Conservation (phyloP, 1,140 invertebrate genomes). For the Sinonovacula constricta region DNA sequence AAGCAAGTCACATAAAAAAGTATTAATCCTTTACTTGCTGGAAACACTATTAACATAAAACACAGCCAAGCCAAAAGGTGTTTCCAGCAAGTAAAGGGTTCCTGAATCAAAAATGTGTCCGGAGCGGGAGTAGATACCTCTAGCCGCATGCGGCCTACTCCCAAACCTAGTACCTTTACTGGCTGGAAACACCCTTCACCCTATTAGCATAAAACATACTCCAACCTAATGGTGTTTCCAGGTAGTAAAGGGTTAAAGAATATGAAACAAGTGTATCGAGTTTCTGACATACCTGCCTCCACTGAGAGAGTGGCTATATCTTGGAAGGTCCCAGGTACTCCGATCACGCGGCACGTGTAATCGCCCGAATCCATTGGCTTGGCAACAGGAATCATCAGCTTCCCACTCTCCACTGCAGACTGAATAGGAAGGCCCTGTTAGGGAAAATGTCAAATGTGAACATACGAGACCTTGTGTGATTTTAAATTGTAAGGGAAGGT, state of each 20-base stretch:
- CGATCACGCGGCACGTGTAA: constrained; percentile 48
- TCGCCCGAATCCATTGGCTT: constrained; percentile 46
- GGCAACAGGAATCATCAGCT: constrained; percentile 45
- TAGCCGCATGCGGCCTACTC: background rate
- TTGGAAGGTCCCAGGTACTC: constrained; percentile 12
- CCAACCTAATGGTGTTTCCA: too few relatives aligned
- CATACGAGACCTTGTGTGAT: too few relatives aligned
- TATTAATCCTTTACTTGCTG: too few relatives aligned
- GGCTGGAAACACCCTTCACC: too few relatives aligned
- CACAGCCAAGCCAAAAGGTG: too few relatives aligned
- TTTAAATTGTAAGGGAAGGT: too few relatives aligned
- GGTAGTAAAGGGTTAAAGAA: too few relatives aligned
- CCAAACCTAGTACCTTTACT: background rate
- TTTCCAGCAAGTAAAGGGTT: too few relatives aligned
- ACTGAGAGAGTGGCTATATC: constrained; percentile 41
- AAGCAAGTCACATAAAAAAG: too few relatives aligned
- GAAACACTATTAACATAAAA: too few relatives aligned
- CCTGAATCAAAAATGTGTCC: background rate
- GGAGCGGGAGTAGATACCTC: background rate
- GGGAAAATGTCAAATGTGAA: constrained; percentile 6
- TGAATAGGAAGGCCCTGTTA: constrained; percentile 42
- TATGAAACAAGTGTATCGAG: background rate
- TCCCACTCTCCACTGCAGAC: constrained; percentile 39
- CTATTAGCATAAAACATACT: too few relatives aligned
- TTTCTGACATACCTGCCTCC: constrained; percentile 18